Percentiles rank a stretch among this genome's conserved stretches.
Evolutionary conservation across 2,888 invertebrate species (phyloP).

Genomic region (Notodonta ziczac): DNA sequence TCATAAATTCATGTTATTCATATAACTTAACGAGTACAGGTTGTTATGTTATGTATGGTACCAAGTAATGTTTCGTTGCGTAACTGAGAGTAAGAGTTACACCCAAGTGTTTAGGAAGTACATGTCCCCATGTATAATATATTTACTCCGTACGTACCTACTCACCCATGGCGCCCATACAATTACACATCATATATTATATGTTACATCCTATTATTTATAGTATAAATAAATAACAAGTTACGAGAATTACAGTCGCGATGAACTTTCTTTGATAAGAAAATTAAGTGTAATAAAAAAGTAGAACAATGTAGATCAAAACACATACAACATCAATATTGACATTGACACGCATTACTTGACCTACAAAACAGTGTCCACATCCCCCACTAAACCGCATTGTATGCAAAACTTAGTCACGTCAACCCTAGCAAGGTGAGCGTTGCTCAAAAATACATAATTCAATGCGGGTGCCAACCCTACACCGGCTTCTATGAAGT

Average conservation of each 20-base stretch:
- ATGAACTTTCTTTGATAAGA: too few relatives aligned
- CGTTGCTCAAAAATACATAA: background rate
- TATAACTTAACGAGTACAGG: background rate
- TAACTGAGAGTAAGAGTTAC: background rate
- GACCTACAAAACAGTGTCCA: background rate
- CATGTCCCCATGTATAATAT: background rate
- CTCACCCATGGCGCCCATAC: too few relatives aligned
- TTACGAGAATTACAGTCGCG: too few relatives aligned
- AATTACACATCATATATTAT: too few relatives aligned
- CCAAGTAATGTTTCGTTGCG: background rate
- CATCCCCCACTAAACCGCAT: background rate
- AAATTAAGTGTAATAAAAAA: too few relatives aligned
- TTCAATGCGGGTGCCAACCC: constrained; percentile 1
- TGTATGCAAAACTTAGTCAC: constrained; percentile 1
- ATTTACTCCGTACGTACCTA: too few relatives aligned
- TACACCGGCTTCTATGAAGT: constrained; percentile 4
- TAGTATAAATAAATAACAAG: too few relatives aligned
- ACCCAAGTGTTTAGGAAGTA: background rate
- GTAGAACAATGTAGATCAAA: too few relatives aligned
- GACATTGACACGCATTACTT: background rate
- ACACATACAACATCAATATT: background rate
- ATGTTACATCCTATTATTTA: too few relatives aligned
- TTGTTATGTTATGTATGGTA: background rate
- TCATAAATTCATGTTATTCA: background rate
- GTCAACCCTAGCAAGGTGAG: constrained; percentile 5